Evolutionary conservation across 2,888 invertebrate species (phyloP).

Genomic region (Entomobrya proxima): DNA sequence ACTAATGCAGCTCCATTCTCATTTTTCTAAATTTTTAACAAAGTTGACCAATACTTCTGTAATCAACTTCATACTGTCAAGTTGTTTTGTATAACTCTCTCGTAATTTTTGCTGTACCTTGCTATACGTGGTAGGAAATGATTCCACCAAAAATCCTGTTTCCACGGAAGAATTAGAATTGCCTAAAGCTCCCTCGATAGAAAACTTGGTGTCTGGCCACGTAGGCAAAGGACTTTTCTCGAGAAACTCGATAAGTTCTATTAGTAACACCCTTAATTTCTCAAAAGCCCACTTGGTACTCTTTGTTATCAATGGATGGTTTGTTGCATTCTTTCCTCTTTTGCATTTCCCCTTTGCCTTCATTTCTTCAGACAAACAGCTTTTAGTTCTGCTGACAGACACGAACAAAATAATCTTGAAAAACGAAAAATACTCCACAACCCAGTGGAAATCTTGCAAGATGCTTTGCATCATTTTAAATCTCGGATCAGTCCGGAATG

Average conservation of each 20-base stretch:
- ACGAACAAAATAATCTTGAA: not conserved
- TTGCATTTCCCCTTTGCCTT: not conserved
- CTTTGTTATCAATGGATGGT: no score
- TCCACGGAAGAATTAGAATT: no score
- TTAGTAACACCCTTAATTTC: not conserved
- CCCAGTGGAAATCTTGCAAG: not conserved
- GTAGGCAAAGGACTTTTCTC: not conserved
- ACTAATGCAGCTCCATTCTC: no score
- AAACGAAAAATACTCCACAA: not conserved
- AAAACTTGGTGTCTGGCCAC: not conserved
- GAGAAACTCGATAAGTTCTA: not conserved
- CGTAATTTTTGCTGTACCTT: not conserved
- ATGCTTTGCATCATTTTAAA: not conserved
- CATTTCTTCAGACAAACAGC: not conserved
- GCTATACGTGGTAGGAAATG: not conserved
- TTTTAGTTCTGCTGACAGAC: not conserved
- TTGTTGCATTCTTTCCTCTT: not conserved
- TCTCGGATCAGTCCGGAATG: not conserved
- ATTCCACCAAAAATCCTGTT: not conserved
- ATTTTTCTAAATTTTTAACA: no score
- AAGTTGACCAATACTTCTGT: not conserved
- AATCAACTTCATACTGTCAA: not conserved
- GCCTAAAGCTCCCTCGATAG: not conserved
- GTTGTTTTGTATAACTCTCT: not conserved
- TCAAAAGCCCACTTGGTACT: not conserved